Evolutionary conservation across 2,797 vertebrate species (phyloP).

Genomic region (Margarornis squamiger): DNA sequence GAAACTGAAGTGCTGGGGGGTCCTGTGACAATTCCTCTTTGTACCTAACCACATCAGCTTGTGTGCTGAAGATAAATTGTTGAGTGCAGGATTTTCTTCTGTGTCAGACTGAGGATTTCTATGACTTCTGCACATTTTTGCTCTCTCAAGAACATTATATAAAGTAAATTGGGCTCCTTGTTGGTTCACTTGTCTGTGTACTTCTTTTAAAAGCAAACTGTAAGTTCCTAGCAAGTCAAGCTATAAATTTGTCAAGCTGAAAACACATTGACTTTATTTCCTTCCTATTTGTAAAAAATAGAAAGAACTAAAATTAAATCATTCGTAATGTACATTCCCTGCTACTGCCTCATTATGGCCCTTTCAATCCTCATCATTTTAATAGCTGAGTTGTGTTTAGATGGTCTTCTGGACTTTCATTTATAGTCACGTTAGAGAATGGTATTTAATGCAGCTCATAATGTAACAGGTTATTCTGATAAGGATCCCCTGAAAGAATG

Average conservation of each 20-base stretch:
- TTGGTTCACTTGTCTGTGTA: not conserved
- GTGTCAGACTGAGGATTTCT: not conserved
- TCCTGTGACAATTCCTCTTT: not conserved
- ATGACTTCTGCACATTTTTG: not conserved
- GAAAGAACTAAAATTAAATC: not conserved
- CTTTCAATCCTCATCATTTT: not conserved
- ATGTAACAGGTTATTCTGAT: not conserved
- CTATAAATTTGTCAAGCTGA: not conserved
- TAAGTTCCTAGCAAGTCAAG: not conserved
- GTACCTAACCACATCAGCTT: not conserved
- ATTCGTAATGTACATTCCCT: not conserved
- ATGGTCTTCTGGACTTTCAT: not conserved
- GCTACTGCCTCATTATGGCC: not conserved
- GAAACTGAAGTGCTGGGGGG: not conserved
- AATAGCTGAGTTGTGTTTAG: not conserved
- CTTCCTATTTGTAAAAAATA: not conserved
- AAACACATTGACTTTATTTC: not conserved
- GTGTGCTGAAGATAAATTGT: not conserved
- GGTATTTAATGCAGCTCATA: not conserved
- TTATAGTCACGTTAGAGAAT: not conserved
- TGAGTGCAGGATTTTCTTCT: not conserved
- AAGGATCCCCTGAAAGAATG: not conserved
- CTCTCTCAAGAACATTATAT: not conserved
- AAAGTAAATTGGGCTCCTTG: not conserved
- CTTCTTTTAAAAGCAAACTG: not conserved